phyloP scores from a whole-genome alignment of 1,140 invertebrate genomes.

The Ganaspis sp. region DNA sequence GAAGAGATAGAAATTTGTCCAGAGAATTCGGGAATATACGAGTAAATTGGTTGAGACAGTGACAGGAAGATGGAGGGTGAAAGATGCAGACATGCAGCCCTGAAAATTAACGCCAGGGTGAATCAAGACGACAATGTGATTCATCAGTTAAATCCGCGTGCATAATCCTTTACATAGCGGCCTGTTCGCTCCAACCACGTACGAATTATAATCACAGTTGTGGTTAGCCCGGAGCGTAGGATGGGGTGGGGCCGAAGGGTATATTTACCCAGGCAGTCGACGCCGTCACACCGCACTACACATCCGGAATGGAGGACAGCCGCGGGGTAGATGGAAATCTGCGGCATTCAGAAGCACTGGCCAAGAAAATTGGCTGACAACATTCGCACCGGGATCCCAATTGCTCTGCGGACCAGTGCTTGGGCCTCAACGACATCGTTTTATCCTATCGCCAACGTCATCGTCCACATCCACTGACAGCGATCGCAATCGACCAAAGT shows the following conservation, averaged over 20 bases:
- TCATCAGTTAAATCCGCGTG: slow-evolving; percentile 78
- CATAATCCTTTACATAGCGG: slow-evolving; percentile 75
- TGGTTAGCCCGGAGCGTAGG: slow-evolving; percentile 65
- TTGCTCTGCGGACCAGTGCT: slow-evolving; percentile 55
- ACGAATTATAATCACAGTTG: slow-evolving; percentile 77
- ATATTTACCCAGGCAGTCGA: slow-evolving; percentile 70
- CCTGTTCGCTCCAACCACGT: slow-evolving; percentile 54
- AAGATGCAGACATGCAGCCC: slow-evolving; percentile 33
- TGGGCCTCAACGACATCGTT: slow-evolving; percentile 53
- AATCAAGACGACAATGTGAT: slow-evolving; percentile 78
- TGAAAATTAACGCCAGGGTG: slow-evolving; percentile 76
- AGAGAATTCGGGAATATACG: not conserved
- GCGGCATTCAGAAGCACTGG: slow-evolving; percentile 76
- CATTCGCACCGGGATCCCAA: slow-evolving; percentile 70
- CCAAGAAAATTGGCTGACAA: slow-evolving; percentile 78
- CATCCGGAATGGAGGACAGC: slow-evolving; percentile 63
- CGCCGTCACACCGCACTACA: slow-evolving; percentile 59
- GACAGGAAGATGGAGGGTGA: slow-evolving; percentile 33
- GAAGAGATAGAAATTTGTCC: too few species aligned
- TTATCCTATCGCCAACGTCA: slow-evolving; percentile 52
- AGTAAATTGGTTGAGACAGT: not conserved
- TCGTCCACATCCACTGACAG: slow-evolving; percentile 49
- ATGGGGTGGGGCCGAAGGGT: slow-evolving; percentile 61
- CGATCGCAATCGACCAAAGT: slow-evolving; percentile 52
- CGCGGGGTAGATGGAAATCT: slow-evolving; percentile 75